Conservation (phyloP, 2,888 invertebrate genomes). For the Chirona hameri region DNA sequence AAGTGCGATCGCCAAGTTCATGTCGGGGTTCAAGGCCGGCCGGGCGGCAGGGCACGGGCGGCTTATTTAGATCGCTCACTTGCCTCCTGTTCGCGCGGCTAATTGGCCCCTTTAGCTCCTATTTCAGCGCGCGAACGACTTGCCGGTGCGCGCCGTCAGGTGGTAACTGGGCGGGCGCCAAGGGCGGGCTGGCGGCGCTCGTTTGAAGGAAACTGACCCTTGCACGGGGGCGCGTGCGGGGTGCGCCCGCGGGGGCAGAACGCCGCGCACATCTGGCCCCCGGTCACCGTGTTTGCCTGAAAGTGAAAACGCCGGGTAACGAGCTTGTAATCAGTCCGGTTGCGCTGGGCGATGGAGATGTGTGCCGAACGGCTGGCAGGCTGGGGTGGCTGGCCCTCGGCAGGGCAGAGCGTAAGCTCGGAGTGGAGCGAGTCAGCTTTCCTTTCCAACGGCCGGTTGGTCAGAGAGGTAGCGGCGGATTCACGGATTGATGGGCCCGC, state of each 20-base stretch:
- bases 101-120: constrained; percentile 6
- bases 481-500: no score
- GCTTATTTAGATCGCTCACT: constrained; percentile 23
- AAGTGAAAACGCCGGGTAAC: constrained; percentile 13
- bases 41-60: neutral
- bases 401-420: no score
- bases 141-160: neutral
- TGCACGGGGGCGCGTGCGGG: neutral
- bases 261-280: neutral
- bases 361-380: neutral
- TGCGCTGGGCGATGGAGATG: neutral
- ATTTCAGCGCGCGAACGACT: neutral
- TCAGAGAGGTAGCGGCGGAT: no score
- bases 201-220: neutral
- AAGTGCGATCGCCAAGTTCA: neutral
- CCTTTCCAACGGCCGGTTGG: no score
- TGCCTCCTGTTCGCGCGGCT: constrained; percentile 5
- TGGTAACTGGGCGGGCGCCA: neutral
- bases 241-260: neutral
- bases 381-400: no score
- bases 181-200: neutral
- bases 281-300: neutral
- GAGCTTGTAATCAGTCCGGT: constrained; percentile 5
- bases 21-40: neutral
- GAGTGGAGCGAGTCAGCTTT: no score